Evolutionary conservation across 92 coral and sea anemone genomes (phyloP).

Genomic region (Montipora capitata): DNA sequence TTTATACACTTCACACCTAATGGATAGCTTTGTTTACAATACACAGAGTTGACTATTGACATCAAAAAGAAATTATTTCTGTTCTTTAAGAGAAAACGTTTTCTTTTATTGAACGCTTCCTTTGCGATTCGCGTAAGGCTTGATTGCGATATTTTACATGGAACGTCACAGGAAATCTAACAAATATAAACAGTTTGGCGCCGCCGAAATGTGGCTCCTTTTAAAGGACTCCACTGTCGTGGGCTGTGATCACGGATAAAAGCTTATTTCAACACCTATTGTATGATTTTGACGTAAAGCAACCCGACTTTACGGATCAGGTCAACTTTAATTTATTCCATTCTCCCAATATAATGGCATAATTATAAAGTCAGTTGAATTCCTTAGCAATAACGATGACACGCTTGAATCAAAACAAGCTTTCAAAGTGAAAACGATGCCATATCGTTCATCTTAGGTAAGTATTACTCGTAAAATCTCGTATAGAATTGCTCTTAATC

Average conservation of each 20-base stretch:
- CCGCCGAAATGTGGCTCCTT: background rate
- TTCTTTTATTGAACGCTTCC: background rate
- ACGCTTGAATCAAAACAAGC: background rate
- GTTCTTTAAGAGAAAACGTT: background rate
- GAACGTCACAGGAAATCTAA: background rate
- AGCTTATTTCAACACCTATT: slow-evolving; percentile 32
- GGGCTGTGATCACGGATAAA: slow-evolving; percentile 30
- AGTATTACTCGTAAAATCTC: background rate
- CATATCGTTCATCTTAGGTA: too few relatives aligned
- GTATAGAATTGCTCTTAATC: background rate
- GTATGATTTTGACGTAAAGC: slow-evolving; percentile 15
- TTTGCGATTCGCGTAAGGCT: background rate
- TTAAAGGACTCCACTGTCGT: slow-evolving; percentile 13
- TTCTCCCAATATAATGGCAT: slow-evolving; percentile 29
- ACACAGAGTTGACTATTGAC: slow-evolving; percentile 18
- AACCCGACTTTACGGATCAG: slow-evolving; percentile 21
- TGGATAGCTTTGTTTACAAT: slow-evolving; percentile 16
- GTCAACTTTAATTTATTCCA: slow-evolving; percentile 39
- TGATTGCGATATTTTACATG: background rate
- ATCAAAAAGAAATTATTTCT: slow-evolving; percentile 26
- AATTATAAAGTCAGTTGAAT: slow-evolving; percentile 26
- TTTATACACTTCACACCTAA: background rate
- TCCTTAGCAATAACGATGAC: background rate
- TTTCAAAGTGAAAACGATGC: background rate
- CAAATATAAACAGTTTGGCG: background rate